Evolutionary conservation across 1,140 invertebrate genomes (phyloP).

Genomic region (Ceratina australensis): DNA sequence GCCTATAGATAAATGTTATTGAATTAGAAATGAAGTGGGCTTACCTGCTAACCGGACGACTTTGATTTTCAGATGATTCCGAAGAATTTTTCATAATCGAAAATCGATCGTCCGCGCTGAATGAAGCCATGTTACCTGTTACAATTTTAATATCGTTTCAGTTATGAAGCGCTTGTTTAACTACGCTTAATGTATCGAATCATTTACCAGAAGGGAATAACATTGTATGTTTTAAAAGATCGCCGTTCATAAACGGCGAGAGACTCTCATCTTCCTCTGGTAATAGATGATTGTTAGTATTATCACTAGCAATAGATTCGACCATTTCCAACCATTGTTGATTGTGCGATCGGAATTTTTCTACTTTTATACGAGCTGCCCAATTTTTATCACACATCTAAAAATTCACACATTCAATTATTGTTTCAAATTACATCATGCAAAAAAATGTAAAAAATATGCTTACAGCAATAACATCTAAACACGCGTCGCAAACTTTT

Average conservation of each 20-base stretch:
- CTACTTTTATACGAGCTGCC: constrained; percentile 94
- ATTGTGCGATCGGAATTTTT: constrained; percentile 98
- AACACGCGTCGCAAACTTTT: constrained; percentile 93
- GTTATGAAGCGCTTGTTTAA: not conserved
- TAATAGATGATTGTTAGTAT: constrained; percentile 78
- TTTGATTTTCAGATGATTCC: constrained; percentile 77
- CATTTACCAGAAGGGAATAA: constrained; percentile 83
- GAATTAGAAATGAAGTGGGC: not conserved
- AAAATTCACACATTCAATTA: constrained; percentile 14
- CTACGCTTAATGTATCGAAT: constrained; percentile 10
- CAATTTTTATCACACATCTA: constrained; percentile 93
- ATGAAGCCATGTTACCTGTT: constrained; percentile 74
- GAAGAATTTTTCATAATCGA: constrained; percentile 76
- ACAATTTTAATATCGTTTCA: constrained; percentile 34
- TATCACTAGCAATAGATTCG: constrained; percentile 82
- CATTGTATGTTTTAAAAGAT: constrained; percentile 85
- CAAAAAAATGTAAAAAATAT: constrained; percentile 31
- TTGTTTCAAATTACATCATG: constrained; percentile 13
- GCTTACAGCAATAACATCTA: constrained; percentile 93
- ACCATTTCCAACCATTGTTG: constrained; percentile 99
- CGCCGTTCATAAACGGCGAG: constrained; percentile 85
- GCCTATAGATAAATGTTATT: not conserved
- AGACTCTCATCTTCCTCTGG: constrained; percentile 84
- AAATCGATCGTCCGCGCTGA: constrained; percentile 77
- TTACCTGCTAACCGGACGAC: constrained; percentile 79